phyloP scores from a whole-genome alignment of 2,888 invertebrate genomes.

The Meteorus colon region DNA sequence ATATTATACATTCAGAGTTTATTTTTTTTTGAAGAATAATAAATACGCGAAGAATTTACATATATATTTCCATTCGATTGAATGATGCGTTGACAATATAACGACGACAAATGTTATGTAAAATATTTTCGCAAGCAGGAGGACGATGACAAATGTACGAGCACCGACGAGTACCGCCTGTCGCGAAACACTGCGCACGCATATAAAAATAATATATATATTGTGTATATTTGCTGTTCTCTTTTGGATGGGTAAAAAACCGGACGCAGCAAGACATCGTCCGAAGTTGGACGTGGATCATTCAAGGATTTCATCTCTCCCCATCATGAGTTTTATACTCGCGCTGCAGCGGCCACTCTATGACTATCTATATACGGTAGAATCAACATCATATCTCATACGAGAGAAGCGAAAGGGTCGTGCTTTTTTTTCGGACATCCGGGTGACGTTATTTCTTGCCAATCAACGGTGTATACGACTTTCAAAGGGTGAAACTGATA shows the following conservation, averaged over 20 bases:
- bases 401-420: conserved; percentile 43
- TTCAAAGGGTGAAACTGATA: conserved; percentile 27
- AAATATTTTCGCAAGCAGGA: conserved; percentile 27
- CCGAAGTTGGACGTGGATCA: conserved; percentile 40
- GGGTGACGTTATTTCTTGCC: conserved; percentile 59
- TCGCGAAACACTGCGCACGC: conserved; percentile 7
- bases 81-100: conserved; percentile 38
- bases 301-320: conserved; percentile 42
- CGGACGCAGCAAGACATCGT: conserved; percentile 32
- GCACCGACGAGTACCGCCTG: conserved; percentile 33
- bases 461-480: conserved; percentile 50
- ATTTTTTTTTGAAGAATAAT: conserved; percentile 2
- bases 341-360: conserved; percentile 16
- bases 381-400: conserved; percentile 56
- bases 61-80: conserved; percentile 28
- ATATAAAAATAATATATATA: background rate
- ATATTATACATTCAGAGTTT: background rate
- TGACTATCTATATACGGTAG: background rate
- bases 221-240: background rate
- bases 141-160: conserved; percentile 30
- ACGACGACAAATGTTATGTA: conserved; percentile 30
- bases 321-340: conserved; percentile 3
- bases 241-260: conserved; percentile 20
- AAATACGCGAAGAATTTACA: conserved; percentile 24
- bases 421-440: conserved; percentile 51